phyloP scores from a whole-genome alignment of 2,797 vertebrate genomes.

The Cyclopterus lumpus region DNA sequence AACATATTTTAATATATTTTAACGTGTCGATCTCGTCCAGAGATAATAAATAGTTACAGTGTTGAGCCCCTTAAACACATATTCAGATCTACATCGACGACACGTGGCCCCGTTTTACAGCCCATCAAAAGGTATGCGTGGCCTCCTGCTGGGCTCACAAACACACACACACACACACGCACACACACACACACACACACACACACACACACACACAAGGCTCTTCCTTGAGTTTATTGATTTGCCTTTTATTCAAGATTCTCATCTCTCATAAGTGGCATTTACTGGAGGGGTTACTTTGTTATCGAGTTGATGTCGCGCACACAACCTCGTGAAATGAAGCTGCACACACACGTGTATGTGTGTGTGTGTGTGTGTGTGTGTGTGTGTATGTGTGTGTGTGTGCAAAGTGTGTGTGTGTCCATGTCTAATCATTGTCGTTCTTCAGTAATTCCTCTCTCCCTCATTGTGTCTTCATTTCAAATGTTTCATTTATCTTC shows the following conservation, averaged over 20 bases:
- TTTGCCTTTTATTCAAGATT: constrained; percentile 57
- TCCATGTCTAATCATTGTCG: constrained; percentile 21
- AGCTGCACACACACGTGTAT: neutral
- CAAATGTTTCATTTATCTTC: constrained; percentile 68
- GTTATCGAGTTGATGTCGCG: constrained; percentile 30
- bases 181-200: neutral
- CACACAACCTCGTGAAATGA: constrained; percentile 24
- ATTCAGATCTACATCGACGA: neutral
- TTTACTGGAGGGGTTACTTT: constrained; percentile 37
- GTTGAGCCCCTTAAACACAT: neutral
- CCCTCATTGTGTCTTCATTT: constrained; percentile 69
- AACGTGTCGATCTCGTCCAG: too few relatives aligned
- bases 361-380: neutral
- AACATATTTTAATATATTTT: too few relatives aligned
- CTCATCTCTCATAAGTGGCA: constrained; percentile 39
- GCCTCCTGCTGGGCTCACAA: neutral
- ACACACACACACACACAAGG: neutral
- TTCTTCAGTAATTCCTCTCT: constrained; percentile 43
- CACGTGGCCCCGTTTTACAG: neutral
- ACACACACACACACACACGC: neutral
- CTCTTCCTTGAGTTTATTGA: constrained; percentile 60
- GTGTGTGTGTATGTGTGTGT: constrained; percentile 1
- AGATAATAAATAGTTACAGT: neutral
- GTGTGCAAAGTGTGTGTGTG: constrained; percentile 15
- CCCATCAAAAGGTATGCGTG: neutral